Base-by-base conservation (phyloP, 2,888 invertebrate genomes). In the Rhaphigaster nebulosa region DNA sequence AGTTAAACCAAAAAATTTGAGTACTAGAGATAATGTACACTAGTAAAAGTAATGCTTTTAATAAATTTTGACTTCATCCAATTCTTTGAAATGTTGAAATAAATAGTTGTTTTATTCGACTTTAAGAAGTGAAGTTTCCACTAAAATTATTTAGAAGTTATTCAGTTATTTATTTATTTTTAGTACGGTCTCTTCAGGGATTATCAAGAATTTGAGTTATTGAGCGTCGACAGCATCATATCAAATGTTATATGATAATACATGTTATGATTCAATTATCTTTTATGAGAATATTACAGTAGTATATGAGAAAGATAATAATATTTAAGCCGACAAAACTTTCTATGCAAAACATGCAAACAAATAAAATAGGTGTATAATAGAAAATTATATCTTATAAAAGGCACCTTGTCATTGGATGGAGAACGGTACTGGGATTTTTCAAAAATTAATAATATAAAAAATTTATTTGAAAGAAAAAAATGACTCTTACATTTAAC, bases 321-420 rank as follows among this genome's bases (percentile, higher is more conserved):
- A 45, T 41, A 13, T 45, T 84, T 15, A 84, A 45, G 45, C 18
- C 84, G 45, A 84, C 84, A 84, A 84, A 76, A 45, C 84, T 84
- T 45, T 84, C 84, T 84, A 45, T 50, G 45, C 84, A 84, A 84
- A 45, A 50, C 84, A 84, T 84, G 84, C 84, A 84, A 84, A 76
- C 1, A 84, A 38, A 45, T 6, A 84, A 18, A 84, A 84, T 45
- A 41, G n/a, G 45, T 50, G 45, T 84, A 45, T 50, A n/a, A 5
- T n/a, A 26, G 45, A 23, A 84, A 84, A 84, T 4, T n/a, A 80
- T 80, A 80, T 76, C 80, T 45, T n/a, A 45, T 84, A 50, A 84
- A 45, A 80, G n/a, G 84, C 84, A 84, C 20, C 45, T 84, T 41
- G n/a, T 50, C 38, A 41, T n/a, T 50, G 45, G n/a, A 84, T 45